Evolutionary conservation across 2,113 vertebrate genomes (phyloP), one percentile per base, ranked within the genome.

Genomic region (Lepus americanus): DNA sequence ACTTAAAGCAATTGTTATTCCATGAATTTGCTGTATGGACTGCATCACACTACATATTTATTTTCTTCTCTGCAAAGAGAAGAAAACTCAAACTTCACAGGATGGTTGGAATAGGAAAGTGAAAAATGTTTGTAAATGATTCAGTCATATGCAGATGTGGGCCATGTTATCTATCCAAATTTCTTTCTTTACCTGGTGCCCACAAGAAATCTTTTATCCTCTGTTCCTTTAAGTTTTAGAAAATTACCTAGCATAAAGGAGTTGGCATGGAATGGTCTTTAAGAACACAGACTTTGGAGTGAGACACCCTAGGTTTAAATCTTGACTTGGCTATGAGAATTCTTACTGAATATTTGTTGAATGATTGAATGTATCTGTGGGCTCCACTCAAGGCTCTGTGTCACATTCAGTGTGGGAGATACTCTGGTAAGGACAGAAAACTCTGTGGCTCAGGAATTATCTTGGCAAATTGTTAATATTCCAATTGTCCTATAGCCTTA

Each of bases 381-480:
- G n/a, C 33, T 80, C 94, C 44, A 66, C 23, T 44, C 29, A 6
- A 76, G 80, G 19, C 33, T 82, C 33, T 95, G 11, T 31, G 7
- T 70, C 74, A 76, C 59, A 66, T 73, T 78, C 10, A 86, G 44
- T 44, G 59, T 20, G 59, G 66, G 90, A 78, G 39, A 77, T 19
- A 64, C 53, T 76, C 61, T 92, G 67, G 9, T 33, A 69, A 27
- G 16, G 33, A 70, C 22, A 86, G 93, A 92, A 85, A 76, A 81
- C 27, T 77, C n/a, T 31, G 44, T 80, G 69, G 3, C 7, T 89
- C 51, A 49, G 82, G 76, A 22, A 78, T 39, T 39, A 93, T 27
- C 11, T 90, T 19, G 82, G 70, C 31, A 72, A 90, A 11, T 94
- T 78, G 82, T 66, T 90, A 72, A 77, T 94, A 90, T 70, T 20